Conservation (phyloP, 2,113 vertebrate species). For the Bagarius yarrelli region DNA sequence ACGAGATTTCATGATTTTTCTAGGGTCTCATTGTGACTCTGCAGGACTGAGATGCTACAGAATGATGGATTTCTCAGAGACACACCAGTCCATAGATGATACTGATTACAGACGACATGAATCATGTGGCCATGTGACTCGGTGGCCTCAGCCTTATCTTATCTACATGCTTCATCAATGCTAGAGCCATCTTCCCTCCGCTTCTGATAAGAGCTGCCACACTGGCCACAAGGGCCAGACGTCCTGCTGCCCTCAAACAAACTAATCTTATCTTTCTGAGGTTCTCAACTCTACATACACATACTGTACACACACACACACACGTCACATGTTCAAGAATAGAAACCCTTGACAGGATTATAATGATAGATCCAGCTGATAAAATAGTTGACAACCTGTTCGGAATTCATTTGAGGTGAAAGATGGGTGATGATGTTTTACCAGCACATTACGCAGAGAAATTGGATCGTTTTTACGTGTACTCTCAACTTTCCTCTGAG, state of each 20-base stretch:
- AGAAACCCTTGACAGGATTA: background rate
- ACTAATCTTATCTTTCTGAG: constrained; percentile 45
- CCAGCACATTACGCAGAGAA: constrained; percentile 42
- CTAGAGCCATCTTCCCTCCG: constrained; percentile 43
- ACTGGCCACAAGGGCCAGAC: constrained; percentile 21
- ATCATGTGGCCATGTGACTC: constrained; percentile 24
- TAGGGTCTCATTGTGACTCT: background rate
- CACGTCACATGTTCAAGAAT: background rate
- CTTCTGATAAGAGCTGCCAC: constrained; percentile 49
- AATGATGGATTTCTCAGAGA: constrained; percentile 2
- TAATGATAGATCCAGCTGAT: background rate
- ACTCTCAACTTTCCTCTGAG: background rate
- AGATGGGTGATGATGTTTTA: background rate
- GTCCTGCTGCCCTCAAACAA: constrained; percentile 38
- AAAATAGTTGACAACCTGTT: constrained; percentile 3
- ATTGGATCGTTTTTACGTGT: constrained; percentile 17
- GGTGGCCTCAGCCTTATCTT: constrained; percentile 31
- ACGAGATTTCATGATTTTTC: background rate
- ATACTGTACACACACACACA: constrained; percentile 1
- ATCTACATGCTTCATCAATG: constrained; percentile 38
- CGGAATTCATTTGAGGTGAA: background rate
- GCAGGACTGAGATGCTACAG: background rate
- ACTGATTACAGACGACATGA: constrained; percentile 22
- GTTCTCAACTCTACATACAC: constrained; percentile 18
- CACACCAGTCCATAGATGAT: background rate